Evolutionary conservation across 2,113 vertebrate species (phyloP).

Genomic region (Campylomormyrus numenius): DNA sequence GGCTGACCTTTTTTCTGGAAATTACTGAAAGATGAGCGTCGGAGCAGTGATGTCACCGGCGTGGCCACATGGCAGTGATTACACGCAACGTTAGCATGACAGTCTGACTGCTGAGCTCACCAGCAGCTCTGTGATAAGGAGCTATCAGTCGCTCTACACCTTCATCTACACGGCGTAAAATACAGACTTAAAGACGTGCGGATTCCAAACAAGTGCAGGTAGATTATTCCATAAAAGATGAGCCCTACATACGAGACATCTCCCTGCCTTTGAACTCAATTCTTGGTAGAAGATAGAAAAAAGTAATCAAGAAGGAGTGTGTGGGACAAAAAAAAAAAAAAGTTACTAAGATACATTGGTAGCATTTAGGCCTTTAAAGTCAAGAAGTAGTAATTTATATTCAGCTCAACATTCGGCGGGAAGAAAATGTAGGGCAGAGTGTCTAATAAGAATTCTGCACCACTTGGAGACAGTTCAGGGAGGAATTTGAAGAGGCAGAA

Average conservation of each 20-base stretch:
- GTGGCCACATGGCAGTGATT: neutral
- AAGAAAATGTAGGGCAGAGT: neutral
- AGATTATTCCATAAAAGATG: conserved; percentile 1
- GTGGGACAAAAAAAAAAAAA: neutral
- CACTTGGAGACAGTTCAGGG: neutral
- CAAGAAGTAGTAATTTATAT: neutral
- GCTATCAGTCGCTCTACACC: neutral
- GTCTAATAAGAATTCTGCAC: conserved; percentile 5
- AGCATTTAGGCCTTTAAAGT: conserved; percentile 1
- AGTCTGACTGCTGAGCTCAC: neutral
- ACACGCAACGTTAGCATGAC: neutral
- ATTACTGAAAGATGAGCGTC: neutral
- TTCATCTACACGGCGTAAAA: neutral
- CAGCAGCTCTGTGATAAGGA: neutral
- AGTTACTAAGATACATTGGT: neutral
- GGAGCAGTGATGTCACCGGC: neutral
- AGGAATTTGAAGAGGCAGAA: neutral
- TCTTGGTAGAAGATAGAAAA: neutral
- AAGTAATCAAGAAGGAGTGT: neutral
- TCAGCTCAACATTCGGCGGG: neutral
- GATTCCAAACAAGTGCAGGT: neutral
- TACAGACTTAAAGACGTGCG: neutral
- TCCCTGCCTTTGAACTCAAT: conserved; percentile 3
- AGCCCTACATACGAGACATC: neutral
- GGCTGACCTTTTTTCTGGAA: neutral